Conservation (phyloP, 2,888 invertebrate genomes). For the Steinernema hermaphroditum region DNA sequence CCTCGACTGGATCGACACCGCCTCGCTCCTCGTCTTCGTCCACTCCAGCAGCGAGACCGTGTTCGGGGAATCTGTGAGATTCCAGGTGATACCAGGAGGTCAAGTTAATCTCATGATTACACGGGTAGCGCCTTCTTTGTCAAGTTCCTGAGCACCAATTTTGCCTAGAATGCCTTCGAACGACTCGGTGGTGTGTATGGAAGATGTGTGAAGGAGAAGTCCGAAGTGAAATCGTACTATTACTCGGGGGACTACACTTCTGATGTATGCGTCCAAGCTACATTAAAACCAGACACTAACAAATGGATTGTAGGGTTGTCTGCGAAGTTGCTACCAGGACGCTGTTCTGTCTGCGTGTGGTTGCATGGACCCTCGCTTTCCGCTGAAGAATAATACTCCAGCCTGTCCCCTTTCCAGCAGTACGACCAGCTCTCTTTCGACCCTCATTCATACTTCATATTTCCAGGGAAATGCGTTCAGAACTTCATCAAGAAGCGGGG, state of each 20-base stretch:
- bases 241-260: conserved; percentile 50
- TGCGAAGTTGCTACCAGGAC: conserved; percentile 56
- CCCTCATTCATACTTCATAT: too few relatives aligned
- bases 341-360: conserved; percentile 41
- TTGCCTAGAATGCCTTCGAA: conserved; percentile 41
- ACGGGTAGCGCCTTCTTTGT: conserved; percentile 14
- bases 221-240: conserved; percentile 50
- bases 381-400: conserved; percentile 37
- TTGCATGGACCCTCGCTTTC: conserved; percentile 57
- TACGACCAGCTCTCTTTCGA: neutral
- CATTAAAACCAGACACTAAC: neutral
- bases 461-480: conserved; percentile 35
- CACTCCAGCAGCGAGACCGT: conserved; percentile 46
- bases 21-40: conserved; percentile 48
- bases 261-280: conserved; percentile 43
- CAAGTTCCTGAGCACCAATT: conserved; percentile 33
- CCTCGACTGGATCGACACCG: conserved; percentile 49
- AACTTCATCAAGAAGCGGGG: conserved; percentile 24
- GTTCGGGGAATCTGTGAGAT: conserved; percentile 51
- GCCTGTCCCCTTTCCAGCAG: conserved; percentile 39
- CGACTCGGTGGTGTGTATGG: conserved; percentile 49
- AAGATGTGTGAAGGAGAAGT: conserved; percentile 44
- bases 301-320: conserved; percentile 47
- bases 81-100: conserved; percentile 42
- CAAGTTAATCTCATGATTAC: conserved; percentile 28